A percentile compares a stretch with the other conserved stretches of the same genome.
Evolutionary conservation across 2,888 invertebrate genomes (phyloP).

Genomic region (Camponotus fellah): DNA sequence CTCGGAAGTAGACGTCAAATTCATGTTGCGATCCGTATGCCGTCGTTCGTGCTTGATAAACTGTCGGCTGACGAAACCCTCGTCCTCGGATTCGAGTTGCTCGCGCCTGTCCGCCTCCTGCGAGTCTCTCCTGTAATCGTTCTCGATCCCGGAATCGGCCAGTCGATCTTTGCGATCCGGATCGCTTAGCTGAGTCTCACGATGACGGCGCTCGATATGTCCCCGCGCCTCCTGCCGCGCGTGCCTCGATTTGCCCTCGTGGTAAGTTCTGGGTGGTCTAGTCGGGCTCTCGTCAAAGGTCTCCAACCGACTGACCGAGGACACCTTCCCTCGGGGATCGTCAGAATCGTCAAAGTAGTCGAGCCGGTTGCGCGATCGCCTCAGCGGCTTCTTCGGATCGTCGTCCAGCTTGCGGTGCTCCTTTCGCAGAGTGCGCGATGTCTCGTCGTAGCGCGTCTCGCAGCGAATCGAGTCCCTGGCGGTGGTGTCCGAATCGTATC

Average conservation of each 20-base stretch:
- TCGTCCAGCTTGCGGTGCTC: constrained; percentile 77
- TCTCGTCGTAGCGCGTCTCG: constrained; percentile 77
- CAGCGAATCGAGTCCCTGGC: constrained; percentile 81
- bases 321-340: constrained; percentile 74
- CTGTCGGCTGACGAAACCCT: constrained; percentile 90
- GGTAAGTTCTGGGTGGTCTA: constrained; percentile 78
- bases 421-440: constrained; percentile 72
- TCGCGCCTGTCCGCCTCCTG: constrained; percentile 83
- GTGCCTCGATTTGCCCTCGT: constrained; percentile 84
- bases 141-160: constrained; percentile 93
- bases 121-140: constrained; percentile 92
- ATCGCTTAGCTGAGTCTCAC: constrained; percentile 84
- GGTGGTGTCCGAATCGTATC: constrained; percentile 84
- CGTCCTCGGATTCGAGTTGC: constrained; percentile 89
- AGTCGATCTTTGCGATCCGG: constrained; percentile 88
- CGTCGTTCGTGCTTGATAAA: constrained; percentile 92
- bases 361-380: constrained; percentile 81
- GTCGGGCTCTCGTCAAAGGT: constrained; percentile 80
- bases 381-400: constrained; percentile 79
- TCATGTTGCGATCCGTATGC: constrained; percentile 90
- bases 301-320: constrained; percentile 73
- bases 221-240: constrained; percentile 86
- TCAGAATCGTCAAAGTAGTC: constrained; percentile 83
- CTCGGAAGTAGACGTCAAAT: constrained; percentile 80
- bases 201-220: constrained; percentile 79